A percentile compares a stretch with the other conserved stretches of the same genome.
Conservation (phyloP, 2,797 vertebrate species). For the Xenentodon cancila region DNA sequence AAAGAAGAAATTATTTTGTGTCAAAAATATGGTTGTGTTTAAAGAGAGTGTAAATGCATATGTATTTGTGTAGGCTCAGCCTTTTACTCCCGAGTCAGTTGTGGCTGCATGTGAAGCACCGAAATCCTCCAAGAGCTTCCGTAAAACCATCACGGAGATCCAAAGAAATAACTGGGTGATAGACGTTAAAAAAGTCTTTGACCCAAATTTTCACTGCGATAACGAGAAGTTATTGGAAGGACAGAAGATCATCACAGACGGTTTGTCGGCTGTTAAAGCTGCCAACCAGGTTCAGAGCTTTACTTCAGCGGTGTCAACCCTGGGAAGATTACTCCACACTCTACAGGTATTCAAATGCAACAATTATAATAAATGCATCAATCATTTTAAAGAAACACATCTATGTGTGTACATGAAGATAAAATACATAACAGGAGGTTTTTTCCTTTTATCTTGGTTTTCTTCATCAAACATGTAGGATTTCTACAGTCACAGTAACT, state of each 20-base stretch:
- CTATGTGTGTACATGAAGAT: not conserved
- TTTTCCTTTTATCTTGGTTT: not conserved
- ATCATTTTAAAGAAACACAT: too few species aligned
- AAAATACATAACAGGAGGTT: not conserved
- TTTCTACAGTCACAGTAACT: slow-evolving; percentile 75
- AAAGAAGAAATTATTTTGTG: not conserved
- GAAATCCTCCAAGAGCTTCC: slow-evolving; percentile 53
- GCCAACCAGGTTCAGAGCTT: slow-evolving; percentile 54
- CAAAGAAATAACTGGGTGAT: slow-evolving; percentile 26
- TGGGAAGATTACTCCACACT: slow-evolving; percentile 74
- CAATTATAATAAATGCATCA: too few species aligned
- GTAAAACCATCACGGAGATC: slow-evolving; percentile 32
- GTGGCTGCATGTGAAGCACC: slow-evolving; percentile 43
- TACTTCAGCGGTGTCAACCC: slow-evolving; percentile 49
- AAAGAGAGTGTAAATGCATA: not conserved
- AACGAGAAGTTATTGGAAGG: slow-evolving; percentile 62
- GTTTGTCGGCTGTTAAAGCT: slow-evolving; percentile 55
- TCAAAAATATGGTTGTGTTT: not conserved
- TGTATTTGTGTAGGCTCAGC: slow-evolving; percentile 22
- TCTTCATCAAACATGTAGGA: slow-evolving; percentile 60
- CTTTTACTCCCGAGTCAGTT: slow-evolving; percentile 42
- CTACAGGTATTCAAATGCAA: slow-evolving; percentile 82
- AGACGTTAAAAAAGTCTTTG: slow-evolving; percentile 38
- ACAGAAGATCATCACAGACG: slow-evolving; percentile 63
- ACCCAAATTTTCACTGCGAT: slow-evolving; percentile 72